These are phyloP conservation scores for Silurus meridionalis DNA, from an alignment of 2,113 vertebrate species.

Conservation along the genomic window DNA sequence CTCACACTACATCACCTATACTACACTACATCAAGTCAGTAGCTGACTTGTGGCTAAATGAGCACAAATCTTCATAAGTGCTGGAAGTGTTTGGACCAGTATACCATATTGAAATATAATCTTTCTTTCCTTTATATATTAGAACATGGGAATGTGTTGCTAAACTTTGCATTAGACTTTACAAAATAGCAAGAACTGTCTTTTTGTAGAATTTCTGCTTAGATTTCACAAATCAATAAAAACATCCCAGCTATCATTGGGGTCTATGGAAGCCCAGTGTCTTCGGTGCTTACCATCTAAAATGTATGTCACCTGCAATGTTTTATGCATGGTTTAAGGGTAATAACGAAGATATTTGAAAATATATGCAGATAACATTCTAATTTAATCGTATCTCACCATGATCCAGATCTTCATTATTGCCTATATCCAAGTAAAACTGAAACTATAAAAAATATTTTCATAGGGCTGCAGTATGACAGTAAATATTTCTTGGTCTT, in stretches of 20 bases:
- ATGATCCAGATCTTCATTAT: neutral
- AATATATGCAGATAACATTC: neutral
- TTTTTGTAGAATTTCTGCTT: neutral
- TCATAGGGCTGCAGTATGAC: neutral
- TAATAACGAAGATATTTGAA: neutral
- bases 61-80: no score
- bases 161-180: neutral
- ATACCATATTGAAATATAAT: neutral
- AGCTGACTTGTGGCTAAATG: no score
- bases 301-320: neutral
- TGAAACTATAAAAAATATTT: neutral
- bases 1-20: no score
- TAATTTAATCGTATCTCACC: neutral
- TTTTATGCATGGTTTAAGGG: neutral
- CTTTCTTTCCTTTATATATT: neutral
- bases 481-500: neutral
- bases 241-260: neutral
- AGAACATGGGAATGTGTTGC: neutral
- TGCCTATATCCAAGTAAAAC: neutral
- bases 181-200: neutral
- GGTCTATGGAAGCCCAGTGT: neutral
- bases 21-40: no score
- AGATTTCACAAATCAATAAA: neutral
- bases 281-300: neutral
- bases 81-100: neutral